Percentiles rank a stretch among this genome's conserved stretches.
phyloP scores from a whole-genome alignment of 2,888 invertebrate genomes.

The Notocelia uddmanniana region DNA sequence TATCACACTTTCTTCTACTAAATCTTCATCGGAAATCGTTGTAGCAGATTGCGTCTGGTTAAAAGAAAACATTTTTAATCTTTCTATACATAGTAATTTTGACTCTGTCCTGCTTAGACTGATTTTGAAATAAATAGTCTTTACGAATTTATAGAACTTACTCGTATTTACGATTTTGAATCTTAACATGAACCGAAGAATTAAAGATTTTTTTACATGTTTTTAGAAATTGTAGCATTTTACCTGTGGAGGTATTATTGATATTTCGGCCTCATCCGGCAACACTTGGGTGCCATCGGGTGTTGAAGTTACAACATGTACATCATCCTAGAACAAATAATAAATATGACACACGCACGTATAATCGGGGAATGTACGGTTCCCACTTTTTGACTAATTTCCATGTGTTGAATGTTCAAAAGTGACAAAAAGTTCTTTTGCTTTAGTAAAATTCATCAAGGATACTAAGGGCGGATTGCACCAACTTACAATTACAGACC shows the following conservation, averaged over 20 bases:
- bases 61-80: neutral
- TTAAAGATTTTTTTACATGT: neutral
- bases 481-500: too few relatives aligned
- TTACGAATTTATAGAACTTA: too few relatives aligned
- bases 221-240: too few relatives aligned
- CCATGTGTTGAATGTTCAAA: too few relatives aligned
- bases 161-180: too few relatives aligned
- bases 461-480: too few relatives aligned
- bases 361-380: neutral
- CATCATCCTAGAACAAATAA: neutral
- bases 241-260: conserved; percentile 17
- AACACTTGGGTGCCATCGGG: conserved; percentile 9
- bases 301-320: conserved; percentile 15
- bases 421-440: too few relatives aligned
- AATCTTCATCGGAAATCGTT: conserved; percentile 5
- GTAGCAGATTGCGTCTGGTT: neutral
- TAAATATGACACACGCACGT: neutral
- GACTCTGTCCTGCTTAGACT: neutral
- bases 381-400: too few relatives aligned
- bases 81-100: neutral
- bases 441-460: too few relatives aligned
- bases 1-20: neutral
- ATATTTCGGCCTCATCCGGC: conserved; percentile 22
- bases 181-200: neutral
- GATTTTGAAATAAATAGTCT: too few relatives aligned